These are phyloP conservation scores for Gallinago nigripennis DNA, from an alignment of 2,797 vertebrate species.

Conservation along the genomic window DNA sequence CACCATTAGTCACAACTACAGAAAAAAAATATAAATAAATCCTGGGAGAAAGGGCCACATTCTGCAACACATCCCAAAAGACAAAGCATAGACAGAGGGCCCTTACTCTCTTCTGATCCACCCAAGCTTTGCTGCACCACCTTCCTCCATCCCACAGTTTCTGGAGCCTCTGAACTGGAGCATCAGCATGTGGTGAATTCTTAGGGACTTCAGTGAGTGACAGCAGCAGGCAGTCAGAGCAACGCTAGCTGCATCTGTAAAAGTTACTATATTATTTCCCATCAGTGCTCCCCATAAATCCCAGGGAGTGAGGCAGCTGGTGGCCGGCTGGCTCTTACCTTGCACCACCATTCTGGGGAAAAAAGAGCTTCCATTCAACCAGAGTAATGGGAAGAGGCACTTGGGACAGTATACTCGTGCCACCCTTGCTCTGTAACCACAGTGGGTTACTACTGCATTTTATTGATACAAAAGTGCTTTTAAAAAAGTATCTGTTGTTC, in stretches of 20 bases:
- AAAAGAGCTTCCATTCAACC: neutral
- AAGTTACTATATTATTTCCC: neutral
- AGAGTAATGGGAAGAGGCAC: neutral
- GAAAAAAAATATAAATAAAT: neutral
- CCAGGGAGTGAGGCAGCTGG: neutral
- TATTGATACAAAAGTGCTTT: neutral
- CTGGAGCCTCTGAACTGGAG: neutral
- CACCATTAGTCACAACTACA: neutral
- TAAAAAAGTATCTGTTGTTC: neutral
- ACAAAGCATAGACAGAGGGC: neutral
- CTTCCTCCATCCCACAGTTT: neutral
- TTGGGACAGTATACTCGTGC: neutral
- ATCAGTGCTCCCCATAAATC: neutral
- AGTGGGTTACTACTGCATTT: neutral
- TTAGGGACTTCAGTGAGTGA: neutral
- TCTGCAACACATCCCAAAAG: neutral
- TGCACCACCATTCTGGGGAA: fast-evolving
- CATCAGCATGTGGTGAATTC: fast-evolving
- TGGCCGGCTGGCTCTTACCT: neutral
- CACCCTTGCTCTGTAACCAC: neutral
- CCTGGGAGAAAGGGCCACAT: neutral
- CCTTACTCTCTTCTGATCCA: neutral
- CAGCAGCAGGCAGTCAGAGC: neutral
- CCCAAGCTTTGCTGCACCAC: neutral
- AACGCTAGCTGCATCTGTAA: neutral